phyloP scores from a whole-genome alignment of 2,888 invertebrate genomes.

The Hemicrepidius hirtus region DNA sequence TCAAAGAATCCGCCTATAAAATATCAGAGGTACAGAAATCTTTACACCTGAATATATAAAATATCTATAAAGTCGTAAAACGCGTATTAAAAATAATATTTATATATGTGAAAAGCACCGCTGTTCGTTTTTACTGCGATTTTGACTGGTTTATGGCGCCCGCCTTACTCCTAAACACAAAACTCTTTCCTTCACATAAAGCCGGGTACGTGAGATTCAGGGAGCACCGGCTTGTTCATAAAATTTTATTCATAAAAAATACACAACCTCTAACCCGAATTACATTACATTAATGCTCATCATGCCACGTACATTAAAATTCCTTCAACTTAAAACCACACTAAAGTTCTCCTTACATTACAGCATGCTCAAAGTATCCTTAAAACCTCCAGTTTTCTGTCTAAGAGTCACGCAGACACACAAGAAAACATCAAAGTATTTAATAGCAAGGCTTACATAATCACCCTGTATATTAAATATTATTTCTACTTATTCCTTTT shows the following conservation, averaged over 20 bases:
- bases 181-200: constrained; percentile 43
- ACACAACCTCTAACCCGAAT: background rate
- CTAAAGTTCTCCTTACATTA: no score
- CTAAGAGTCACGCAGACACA: no score
- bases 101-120: constrained; percentile 72
- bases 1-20: constrained; percentile 64
- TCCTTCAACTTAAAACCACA: no score
- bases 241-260: constrained; percentile 9
- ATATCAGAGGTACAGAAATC: constrained; percentile 67
- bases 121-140: constrained; percentile 69
- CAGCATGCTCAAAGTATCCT: no score
- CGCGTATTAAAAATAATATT: constrained; percentile 73
- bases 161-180: constrained; percentile 59
- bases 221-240: constrained; percentile 15
- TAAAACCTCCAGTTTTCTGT: no score
- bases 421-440: no score
- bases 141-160: constrained; percentile 71
- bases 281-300: no score
- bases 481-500: no score
- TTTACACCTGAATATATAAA: constrained; percentile 73
- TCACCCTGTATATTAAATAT: no score
- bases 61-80: constrained; percentile 73
- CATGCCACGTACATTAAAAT: no score
- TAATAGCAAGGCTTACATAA: no score
- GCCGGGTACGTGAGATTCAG: constrained; percentile 15